Base-by-base conservation (phyloP, 2,888 invertebrate species). In the Drymonia ruficornis region DNA sequence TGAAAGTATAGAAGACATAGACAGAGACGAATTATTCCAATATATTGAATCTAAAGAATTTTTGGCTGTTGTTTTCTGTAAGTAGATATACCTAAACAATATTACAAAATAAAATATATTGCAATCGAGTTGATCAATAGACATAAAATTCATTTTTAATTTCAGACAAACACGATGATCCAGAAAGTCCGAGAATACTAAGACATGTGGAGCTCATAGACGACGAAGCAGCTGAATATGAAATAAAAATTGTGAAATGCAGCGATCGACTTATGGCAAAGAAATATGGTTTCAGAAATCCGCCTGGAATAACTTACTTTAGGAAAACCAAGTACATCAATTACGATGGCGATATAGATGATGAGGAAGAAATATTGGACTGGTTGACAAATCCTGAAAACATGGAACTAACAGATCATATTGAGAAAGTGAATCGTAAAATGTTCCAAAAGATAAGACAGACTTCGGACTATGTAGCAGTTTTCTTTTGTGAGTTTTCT, bases 301-400 rank as follows among this genome's bases (percentile, higher is more conserved):
- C 97, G 19, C 98, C 98, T 0, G 98, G 98, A 7, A 95, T 98
- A 8, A 97, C 97, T 0, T 98, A 98, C 81, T 98, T 98, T 90
- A 94, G 98, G 53, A 97, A 98, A 86, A 96, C 94, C 18, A 98
- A 98, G 89, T 95, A 95, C 61, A 97, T 98, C 15, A 98, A 98
- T 80, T 98, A 98, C 77, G 98, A 98, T 74, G 98, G 98, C 13
- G 98, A 98, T 73, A 96, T 98, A 60, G 97, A 98, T 72, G 98
- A 98, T 71, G 97, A 97, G 74, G 98, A 98, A 82, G 97, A 97
- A 86, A 94, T 97, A 54, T 93, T 98, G 31, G 98, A 98, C 80
- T 98, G 98, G 98, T 87, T 98, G 13, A 98, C 98, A 0, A 96
- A 98, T 83, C 98, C 98, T 0, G 97, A 97, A 74, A 98, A 98